Evolutionary conservation across 37 sponge, comb jelly and placozoan species (phyloP), one percentile per base, ranked within the genome.

Genomic region (Halisarca cf. caerulea): DNA sequence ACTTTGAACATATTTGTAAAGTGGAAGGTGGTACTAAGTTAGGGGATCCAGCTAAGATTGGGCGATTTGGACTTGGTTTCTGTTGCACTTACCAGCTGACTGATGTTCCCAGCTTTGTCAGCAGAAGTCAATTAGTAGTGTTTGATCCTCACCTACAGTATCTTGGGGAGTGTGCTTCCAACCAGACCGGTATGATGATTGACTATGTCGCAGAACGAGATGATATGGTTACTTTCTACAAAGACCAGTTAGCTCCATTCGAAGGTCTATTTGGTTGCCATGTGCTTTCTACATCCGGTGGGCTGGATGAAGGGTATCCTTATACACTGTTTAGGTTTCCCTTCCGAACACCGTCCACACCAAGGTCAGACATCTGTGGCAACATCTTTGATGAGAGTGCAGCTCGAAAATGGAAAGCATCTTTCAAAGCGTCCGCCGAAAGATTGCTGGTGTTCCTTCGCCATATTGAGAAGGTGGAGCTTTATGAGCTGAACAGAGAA

Each of bases 71-170:
- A 36, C 71, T 92, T 39, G 95, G 95, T 21, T 95, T 95, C 81
- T 90, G 89, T 59, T 82, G 92, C 27, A 82, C 66, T 0, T 95
- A 95, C 40, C 90, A 83, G 32, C 44, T 95, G 25, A 95, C 92
- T 27, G 95, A 95, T 79, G 85, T 95, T 0, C 95, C 95, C 39
- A 95, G 95, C 39, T 95, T 95, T 47, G 84, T 95, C 38, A 92
- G 90, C 68, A 18, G 90, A 9, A 71, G 59, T 17, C 82, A 79
- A 37, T 42, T 95, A 28, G 84, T 80, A 23, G 83, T 95, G 18
- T 95, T 95, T 89, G 95, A 95, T 84, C 95, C 95, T 47, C 95
- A 95, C 73, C 77, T 82, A 32, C 62, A 11, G 14, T 88, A 92
- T 71, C 83, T 95, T 33, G 87, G 86, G 38, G 82, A 87, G 30